phyloP scores from a whole-genome alignment of 2,797 vertebrate genomes.

The Bradypodion pumilum region DNA sequence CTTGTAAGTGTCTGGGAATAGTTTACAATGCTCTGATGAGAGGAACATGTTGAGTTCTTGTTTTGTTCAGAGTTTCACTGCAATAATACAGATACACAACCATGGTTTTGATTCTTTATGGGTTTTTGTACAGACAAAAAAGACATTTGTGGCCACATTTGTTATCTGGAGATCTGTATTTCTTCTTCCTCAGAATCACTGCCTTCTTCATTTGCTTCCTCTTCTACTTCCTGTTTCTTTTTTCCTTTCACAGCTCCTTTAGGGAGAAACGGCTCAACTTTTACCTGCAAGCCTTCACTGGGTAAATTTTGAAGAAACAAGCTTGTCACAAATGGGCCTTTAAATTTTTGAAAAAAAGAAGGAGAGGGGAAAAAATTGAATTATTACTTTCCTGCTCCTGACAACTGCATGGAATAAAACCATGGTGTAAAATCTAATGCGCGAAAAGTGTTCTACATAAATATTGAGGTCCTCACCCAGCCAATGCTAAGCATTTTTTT shows the following conservation, averaged over 20 bases:
- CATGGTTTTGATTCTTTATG: not conserved
- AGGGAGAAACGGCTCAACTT: conserved; percentile 77
- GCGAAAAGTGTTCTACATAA: not conserved
- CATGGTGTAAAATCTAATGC: not conserved
- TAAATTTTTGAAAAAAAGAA: conserved; percentile 31
- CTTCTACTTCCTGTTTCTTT: conserved; percentile 3
- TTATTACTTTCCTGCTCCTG: not conserved
- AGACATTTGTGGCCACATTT: not conserved
- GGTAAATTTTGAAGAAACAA: conserved; percentile 81
- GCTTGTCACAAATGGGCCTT: conserved; percentile 84
- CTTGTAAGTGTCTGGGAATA: not conserved
- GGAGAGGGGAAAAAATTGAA: not conserved
- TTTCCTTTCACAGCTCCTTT: conserved; percentile 16
- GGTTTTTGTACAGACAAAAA: not conserved
- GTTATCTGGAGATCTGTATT: not conserved
- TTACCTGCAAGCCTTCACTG: conserved; percentile 86
- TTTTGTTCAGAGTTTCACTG: not conserved
- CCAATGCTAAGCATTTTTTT: not conserved
- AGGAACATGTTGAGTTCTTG: too few relatives aligned
- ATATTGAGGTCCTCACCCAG: not conserved
- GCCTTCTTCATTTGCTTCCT: conserved; percentile 44
- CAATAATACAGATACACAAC: not conserved
- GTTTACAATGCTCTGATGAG: not conserved
- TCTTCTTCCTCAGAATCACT: conserved; percentile 1
- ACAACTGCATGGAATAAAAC: not conserved